Conservation (phyloP, 2,113 vertebrate species). For the Callopanchax toddi region DNA sequence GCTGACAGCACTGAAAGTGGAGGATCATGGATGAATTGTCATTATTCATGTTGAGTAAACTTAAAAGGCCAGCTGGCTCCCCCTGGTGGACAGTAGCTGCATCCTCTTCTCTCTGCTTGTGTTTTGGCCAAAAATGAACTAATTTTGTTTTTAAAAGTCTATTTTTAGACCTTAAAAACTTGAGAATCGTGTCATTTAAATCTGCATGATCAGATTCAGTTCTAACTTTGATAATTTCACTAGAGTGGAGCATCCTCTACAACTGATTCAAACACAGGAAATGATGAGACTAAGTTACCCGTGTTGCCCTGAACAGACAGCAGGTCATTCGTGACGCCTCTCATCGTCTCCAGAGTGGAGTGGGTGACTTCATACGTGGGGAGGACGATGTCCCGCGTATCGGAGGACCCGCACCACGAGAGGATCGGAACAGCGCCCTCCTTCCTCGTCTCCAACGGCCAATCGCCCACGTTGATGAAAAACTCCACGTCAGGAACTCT, state of each 20-base stretch:
- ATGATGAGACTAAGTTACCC: no score
- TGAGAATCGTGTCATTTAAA: no score
- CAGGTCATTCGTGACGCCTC: slow-evolving; percentile 91
- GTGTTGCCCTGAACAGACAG: slow-evolving; percentile 94
- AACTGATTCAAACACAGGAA: no score
- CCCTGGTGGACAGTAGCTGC: neutral
- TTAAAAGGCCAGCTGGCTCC: neutral
- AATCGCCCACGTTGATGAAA: slow-evolving; percentile 93
- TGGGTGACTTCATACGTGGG: slow-evolving; percentile 93
- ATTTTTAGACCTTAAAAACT: no score
- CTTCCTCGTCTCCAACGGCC: slow-evolving; percentile 87
- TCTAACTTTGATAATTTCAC: no score
- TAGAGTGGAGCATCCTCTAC: no score
- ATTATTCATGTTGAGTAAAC: neutral
- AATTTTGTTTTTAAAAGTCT: neutral
- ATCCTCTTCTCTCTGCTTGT: neutral
- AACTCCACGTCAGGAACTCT: slow-evolving; percentile 89
- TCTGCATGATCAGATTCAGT: no score
- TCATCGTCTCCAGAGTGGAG: slow-evolving; percentile 90
- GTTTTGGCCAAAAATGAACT: neutral
- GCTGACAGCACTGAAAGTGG: no score
- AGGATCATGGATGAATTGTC: no score
- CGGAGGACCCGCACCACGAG: slow-evolving; percentile 92
- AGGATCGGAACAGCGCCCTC: slow-evolving; percentile 84
- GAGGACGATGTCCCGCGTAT: slow-evolving; percentile 89